A percentile compares a stretch with the other conserved stretches of the same genome.
These are phyloP conservation scores for Grus americana DNA, from an alignment of 2,113 vertebrate genomes.

Conservation along the genomic window DNA sequence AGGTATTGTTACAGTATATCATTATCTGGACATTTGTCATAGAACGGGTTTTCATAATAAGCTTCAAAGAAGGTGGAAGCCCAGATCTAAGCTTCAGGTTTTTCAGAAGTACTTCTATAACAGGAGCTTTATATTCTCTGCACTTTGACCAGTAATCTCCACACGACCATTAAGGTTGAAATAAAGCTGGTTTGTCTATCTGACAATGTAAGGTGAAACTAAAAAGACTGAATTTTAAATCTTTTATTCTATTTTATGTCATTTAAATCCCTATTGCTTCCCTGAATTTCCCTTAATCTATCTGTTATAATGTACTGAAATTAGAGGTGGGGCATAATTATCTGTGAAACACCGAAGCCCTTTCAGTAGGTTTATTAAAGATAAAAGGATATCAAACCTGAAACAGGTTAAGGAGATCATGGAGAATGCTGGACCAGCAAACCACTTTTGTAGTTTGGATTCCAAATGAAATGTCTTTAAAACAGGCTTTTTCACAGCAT, in stretches of 20 bases:
- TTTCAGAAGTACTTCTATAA: constrained; percentile 58
- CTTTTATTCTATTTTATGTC: constrained; percentile 53
- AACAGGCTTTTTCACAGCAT: background rate
- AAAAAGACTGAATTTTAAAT: constrained; percentile 49
- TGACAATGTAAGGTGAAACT: constrained; percentile 10
- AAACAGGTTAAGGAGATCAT: constrained; percentile 14
- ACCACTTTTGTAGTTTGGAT: constrained; percentile 7
- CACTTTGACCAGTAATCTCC: constrained; percentile 67
- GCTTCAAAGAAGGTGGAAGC: constrained; percentile 59
- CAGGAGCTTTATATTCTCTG: constrained; percentile 60
- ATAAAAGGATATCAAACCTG: constrained; percentile 25
- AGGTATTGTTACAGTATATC: constrained; percentile 45
- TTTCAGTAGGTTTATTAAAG: constrained; percentile 35
- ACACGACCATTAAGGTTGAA: constrained; percentile 32
- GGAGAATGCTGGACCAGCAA: background rate
- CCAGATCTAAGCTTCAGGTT: constrained; percentile 54
- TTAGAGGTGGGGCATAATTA: constrained; percentile 42
- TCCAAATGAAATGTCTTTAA: constrained; percentile 13
- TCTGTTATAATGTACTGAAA: constrained; percentile 10
- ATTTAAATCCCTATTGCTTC: constrained; percentile 44
- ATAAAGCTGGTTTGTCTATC: constrained; percentile 38
- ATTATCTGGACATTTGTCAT: constrained; percentile 66
- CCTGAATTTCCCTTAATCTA: constrained; percentile 27
- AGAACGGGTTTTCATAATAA: constrained; percentile 60
- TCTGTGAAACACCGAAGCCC: background rate